A percentile compares a stretch with the other conserved stretches of the same genome.
Evolutionary conservation across 2,888 invertebrate genomes (phyloP).

Genomic region (Parnassius orleans): DNA sequence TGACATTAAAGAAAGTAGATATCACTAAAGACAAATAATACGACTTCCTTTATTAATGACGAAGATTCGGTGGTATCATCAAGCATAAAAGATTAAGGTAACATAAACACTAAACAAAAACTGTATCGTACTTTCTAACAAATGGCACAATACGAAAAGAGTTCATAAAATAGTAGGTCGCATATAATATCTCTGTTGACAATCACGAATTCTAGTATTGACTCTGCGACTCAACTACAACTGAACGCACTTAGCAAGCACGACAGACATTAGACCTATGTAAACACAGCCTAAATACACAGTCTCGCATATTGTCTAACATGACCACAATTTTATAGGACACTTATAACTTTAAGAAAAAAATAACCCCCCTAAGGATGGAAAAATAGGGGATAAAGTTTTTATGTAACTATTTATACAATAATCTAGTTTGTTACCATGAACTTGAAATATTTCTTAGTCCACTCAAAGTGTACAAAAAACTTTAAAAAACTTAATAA

Average conservation of each 20-base stretch:
- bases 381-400: no score
- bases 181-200: conserved; percentile 8
- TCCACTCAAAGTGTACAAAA: no score
- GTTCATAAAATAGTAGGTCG: conserved; percentile 16
- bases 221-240: conserved; percentile 30
- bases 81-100: no score
- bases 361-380: no score
- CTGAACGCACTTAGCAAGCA: conserved; percentile 35
- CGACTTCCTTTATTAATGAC: not conserved
- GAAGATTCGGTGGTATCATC: not conserved
- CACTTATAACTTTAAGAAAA: not conserved
- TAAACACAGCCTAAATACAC: conserved; percentile 48
- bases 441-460: no score
- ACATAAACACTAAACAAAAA: no score
- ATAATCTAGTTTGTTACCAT: no score
- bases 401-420: no score
- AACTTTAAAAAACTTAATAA: no score
- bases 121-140: not conserved
- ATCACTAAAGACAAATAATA: not conserved
- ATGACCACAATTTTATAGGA: conserved; percentile 12
- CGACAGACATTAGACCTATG: conserved; percentile 31
- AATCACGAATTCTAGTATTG: conserved; percentile 22
- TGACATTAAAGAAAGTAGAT: conserved; percentile 11
- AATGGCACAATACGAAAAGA: not conserved
- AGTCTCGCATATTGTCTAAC: conserved; percentile 18